Percentiles rank a stretch among this genome's conserved stretches.
Evolutionary conservation across 2,888 invertebrate genomes (phyloP).

Genomic region (Tiliacea citrago): DNA sequence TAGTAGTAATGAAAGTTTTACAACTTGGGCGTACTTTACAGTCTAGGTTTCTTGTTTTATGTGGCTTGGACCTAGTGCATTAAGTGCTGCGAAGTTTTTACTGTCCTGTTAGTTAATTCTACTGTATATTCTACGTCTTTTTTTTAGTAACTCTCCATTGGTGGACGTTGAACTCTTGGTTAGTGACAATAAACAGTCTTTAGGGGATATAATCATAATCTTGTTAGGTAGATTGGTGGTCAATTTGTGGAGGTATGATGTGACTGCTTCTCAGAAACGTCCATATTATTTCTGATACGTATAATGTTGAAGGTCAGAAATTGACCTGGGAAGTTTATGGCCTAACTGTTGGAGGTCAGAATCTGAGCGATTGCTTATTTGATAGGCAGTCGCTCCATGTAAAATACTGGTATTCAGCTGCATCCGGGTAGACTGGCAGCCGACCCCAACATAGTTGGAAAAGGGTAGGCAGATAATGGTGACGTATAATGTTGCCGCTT

Average conservation of each 20-base stretch:
- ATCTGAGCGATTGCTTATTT: too few species aligned
- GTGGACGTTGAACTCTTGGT: constrained; percentile 25
- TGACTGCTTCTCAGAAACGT: not conserved
- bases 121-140: constrained; percentile 15
- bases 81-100: constrained; percentile 42
- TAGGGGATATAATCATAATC: constrained; percentile 38
- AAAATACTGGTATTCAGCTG: too few species aligned
- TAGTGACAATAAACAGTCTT: not conserved
- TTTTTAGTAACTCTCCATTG: not conserved
- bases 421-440: too few species aligned
- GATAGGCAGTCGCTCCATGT: too few species aligned
- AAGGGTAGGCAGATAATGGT: too few species aligned
- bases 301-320: not conserved
- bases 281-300: not conserved
- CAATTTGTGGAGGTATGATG: not conserved
- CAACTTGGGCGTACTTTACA: constrained; percentile 36
- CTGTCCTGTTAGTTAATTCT: constrained; percentile 12
- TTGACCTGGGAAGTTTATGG: too few species aligned
- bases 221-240: constrained; percentile 34
- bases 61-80: constrained; percentile 17
- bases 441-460: too few species aligned
- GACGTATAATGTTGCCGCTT: not conserved
- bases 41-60: constrained; percentile 33
- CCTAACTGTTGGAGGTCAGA: too few species aligned
- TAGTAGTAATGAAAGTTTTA: constrained; percentile 53